Evolutionary conservation across 2,888 invertebrate genomes (phyloP), one percentile per base, ranked within the genome.

Genomic region (Drosophila algonquin): DNA sequence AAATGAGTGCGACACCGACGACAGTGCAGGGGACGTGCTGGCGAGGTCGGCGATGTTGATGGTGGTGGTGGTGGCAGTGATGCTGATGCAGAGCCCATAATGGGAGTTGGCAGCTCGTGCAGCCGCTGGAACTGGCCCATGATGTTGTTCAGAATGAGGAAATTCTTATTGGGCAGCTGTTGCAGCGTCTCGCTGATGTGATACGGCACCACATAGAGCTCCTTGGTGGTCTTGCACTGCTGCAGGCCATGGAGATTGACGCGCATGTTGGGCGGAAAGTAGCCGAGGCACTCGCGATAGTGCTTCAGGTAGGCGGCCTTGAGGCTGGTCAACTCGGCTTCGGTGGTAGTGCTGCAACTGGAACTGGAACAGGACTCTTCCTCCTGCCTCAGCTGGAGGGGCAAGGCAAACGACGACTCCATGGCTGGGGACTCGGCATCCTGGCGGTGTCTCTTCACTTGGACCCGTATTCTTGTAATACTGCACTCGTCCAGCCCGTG

Each of bases 171-270:
- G 53, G 81, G 80, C n/a, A 30, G 44, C 58, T 75, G 67, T 35
- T 83, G 78, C 27, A 82, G 60, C 0, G 80, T 78, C 48, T 83
- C 82, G 63, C 82, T 81, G 14, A 83, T 75, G 62, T 82, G 83
- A 54, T 80, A 81, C 1, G 82, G 82, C 63, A 75, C 82, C 57
- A 82, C 76, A 56, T 67, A 82, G 21, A 82, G 27, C 62, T 82
- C 82, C 68, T 83, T 82, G 51, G 80, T 78, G 63, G 76, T 73
- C 54, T 55, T 73, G 48, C 82, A 82, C 48, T 81, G 81, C 18
- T 82, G 81, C 48, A 82, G 46, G 0, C 80, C 80, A 7, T 73
- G 83, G 14, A 82, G 80, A 70, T 83, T 83, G 4, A 58, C 81
- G 0, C 72, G 73, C 83, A 83, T 78, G 14, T 81, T 82, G 44